phyloP scores from a whole-genome alignment of 2,113 vertebrate species.

The Nothoprocta pentlandii region DNA sequence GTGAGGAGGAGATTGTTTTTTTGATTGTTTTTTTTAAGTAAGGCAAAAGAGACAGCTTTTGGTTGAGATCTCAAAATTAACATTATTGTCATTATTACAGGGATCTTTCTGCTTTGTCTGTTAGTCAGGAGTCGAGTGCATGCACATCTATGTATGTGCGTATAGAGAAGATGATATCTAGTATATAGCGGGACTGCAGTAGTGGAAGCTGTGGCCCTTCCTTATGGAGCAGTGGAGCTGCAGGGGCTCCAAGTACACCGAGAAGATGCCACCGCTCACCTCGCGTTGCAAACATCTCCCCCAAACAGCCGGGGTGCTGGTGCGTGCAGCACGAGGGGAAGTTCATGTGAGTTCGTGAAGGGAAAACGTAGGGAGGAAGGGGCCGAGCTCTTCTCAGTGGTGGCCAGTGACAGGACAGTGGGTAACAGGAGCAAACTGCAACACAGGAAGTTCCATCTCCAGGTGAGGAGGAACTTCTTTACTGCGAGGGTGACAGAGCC shows the following conservation, averaged over 20 bases:
- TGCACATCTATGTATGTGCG: fast-evolving
- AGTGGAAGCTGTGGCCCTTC: not conserved
- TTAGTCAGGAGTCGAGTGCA: not conserved
- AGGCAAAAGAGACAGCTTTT: not conserved
- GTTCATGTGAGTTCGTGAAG: too few relatives aligned
- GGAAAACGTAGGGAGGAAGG: too few relatives aligned
- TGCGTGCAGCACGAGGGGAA: not conserved
- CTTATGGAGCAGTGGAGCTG: not conserved
- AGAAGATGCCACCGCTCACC: fast-evolving
- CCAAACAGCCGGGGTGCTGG: too few relatives aligned
- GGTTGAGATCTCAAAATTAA: not conserved
- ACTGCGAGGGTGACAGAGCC: too few relatives aligned
- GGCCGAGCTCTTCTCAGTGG: too few relatives aligned
- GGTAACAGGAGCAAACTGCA: too few relatives aligned
- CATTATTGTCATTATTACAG: fast-evolving
- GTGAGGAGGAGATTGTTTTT: not conserved
- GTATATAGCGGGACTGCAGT: too few relatives aligned
- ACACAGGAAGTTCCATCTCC: too few relatives aligned
- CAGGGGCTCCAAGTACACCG: not conserved
- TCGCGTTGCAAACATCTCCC: not conserved
- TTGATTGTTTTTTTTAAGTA: too few relatives aligned
- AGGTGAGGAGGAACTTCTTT: too few relatives aligned
- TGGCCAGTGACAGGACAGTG: too few relatives aligned
- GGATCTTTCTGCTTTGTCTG: not conserved
- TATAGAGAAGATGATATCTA: fast-evolving